Evolutionary conservation across 2,888 invertebrate species (phyloP), one percentile per base, ranked within the genome.

Genomic region (Drosophila eohydei): DNA sequence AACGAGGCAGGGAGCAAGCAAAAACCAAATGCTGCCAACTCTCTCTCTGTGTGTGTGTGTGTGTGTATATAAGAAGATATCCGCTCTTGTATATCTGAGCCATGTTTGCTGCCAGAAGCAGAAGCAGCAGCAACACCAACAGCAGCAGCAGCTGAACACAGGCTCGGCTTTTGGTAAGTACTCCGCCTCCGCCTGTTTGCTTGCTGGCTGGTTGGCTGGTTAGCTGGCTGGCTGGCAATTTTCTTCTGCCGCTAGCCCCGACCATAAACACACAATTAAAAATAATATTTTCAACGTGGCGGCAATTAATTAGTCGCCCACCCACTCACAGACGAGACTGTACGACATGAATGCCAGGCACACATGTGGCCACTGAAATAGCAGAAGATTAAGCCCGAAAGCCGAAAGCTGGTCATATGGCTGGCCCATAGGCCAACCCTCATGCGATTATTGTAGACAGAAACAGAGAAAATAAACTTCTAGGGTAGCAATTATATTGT

Each of bases 241-340:
- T 58, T 67, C 59, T 44, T 41, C 14, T 59, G 64, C 36, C 38
- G n/a, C 26, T 43, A 38, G 28, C 63, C 48, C 57, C 72, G 63
- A 66, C 73, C 82, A 90, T 90, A 91, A 91, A 90, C 90, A 89
- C 87, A 90, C 89, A 90, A 88, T 90, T 91, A 89, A 90, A 88
- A 89, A 91, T 90, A 88, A 91, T 90, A 89, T 87, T 90, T 83
- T 89, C 90, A 88, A 90, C 90, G 88, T 83, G 86, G 83, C 78
- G 90, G 88, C 88, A 91, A 91, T 91, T 91, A 91, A 91, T 91
- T 91, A 90, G 85, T 74, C 82, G 50, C 77, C 73, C 71, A 71
- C 73, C 70, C 62, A 28, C 26, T 6, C 12, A 28, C 36, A n/a
- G 7, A 21, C 8, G 38, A 44, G 55, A 61, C 50, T 70, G 60